Evolutionary conservation across 92 coral and sea anemone species (phyloP), one percentile per base, ranked within the genome.

Genomic region (Plumapathes pennacea): DNA sequence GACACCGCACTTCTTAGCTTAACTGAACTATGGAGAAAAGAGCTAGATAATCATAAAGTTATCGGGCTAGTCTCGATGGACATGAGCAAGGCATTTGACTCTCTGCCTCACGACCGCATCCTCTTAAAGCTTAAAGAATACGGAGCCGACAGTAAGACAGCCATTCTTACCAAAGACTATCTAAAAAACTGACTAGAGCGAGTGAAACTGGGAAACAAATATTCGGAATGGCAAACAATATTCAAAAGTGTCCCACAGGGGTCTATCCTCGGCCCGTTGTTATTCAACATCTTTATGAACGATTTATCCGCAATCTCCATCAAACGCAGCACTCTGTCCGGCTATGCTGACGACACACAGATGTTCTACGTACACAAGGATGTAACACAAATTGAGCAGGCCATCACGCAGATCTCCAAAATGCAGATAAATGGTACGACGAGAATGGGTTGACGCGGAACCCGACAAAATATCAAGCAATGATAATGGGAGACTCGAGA

Each of bases 21-120:
- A 26, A 71, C 76, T 29, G 87, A 80, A 42, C 50, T 64, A 11
- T 80, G 87, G 87, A 72, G 39, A 59, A 66, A 47, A 44, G 64
- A 60, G 30, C 68, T 83, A 23, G 84, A 76, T 41, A 70, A 75
- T 51, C 56, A 44, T 19, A 64, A 83, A 32, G 69, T 42, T 32
- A 64, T 69, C 20, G 80, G 64, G 47, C 65, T 60, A 40, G 81
- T 76, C 12, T 76, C 77, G 2, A 70, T 70, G 38, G 84, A 76
- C 64, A 58, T 75, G 2, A 76, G 80, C 3, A 82, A 69, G 23
- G 80, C 74, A 18, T 62, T 79, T 54, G 69, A 79, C 46, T 50
- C 72, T 30, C 19, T 54, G 28, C 73, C 78, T 28, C 83, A 76
- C 34, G 57, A 67, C 15, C 37, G 67, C 21, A 44, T 69, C 19